Evolutionary conservation across 2,113 vertebrate genomes (phyloP), one percentile per base, ranked within the genome.

Genomic region (Guaruba guarouba): DNA sequence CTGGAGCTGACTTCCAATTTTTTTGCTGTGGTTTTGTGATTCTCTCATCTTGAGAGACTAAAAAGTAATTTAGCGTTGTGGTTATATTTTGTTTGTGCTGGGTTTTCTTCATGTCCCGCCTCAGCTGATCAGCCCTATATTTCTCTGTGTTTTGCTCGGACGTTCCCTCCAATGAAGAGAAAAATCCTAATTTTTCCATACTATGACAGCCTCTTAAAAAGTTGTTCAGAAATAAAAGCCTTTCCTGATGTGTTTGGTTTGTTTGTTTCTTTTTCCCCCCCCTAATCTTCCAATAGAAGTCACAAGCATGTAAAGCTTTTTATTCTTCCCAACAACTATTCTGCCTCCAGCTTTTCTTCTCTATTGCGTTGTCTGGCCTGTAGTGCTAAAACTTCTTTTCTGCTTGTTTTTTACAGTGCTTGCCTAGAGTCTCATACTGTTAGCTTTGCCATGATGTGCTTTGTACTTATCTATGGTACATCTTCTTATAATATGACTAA

Each of bases 351-450:
- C 83, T 93, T 95, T 91, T 94, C 80, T 90, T 81, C 71, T 67
- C 46, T 82, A 7, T 86, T 71, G 48, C 43, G 52, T 82, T 96
- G 73, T 92, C 77, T 95, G 66, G n/a, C 66, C 64, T 75, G 12
- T 46, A 48, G 86, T 55, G 55, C 73, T 91, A 43, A 24, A 83
- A 54, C 63, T 81, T 91, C 68, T 88, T 81, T 86, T 71, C 64
- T 84, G 70, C 80, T 91, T 92, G 33, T 93, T 92, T 96, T 95
- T 92, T 84, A 48, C 77, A 66, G 64, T 90, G 91, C 69, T 92
- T 93, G 43, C 77, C 57, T 29, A 44, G 22, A 88, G 39, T 78
- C 39, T 95, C 46, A n/a, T 2, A 3, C 74, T 91, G 74, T 55
- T 82, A 43, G 27, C 55, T 96, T 95, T 95, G 74, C 83, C 48